These are phyloP conservation scores for Harpagoxenus sublaevis DNA, from an alignment of 2,888 invertebrate species.

Conservation along the genomic window DNA sequence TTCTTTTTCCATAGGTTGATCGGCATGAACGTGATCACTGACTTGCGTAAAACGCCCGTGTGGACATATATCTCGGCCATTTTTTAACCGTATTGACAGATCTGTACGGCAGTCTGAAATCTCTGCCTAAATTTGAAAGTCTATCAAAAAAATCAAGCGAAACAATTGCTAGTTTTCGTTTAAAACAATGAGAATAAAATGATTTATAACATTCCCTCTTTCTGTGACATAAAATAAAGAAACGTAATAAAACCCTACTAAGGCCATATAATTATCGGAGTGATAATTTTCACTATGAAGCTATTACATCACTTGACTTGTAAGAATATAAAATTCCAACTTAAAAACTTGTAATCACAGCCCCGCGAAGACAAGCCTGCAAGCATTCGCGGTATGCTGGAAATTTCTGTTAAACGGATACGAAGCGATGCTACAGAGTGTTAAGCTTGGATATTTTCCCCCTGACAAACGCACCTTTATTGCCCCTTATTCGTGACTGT, in stretches of 20 bases:
- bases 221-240: background rate
- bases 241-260: background rate
- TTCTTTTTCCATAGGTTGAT: slow-evolving; percentile 48
- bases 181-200: slow-evolving; percentile 4
- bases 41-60: slow-evolving; percentile 44
- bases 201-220: background rate
- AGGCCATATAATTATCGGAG: background rate
- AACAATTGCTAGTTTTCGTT: background rate
- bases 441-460: slow-evolving; percentile 73
- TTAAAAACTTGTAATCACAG: slow-evolving; percentile 32
- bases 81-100: slow-evolving; percentile 33
- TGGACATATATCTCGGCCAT: slow-evolving; percentile 21
- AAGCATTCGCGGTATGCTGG: slow-evolving; percentile 45
- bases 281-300: slow-evolving; percentile 2
- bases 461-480: slow-evolving; percentile 78
- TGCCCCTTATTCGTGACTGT: slow-evolving; percentile 80
- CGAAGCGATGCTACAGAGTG: slow-evolving; percentile 58
- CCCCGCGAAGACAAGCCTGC: slow-evolving; percentile 30
- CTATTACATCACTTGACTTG: background rate
- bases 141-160: background rate
- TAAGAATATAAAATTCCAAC: slow-evolving; percentile 28
- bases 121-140: background rate
- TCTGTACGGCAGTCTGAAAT: slow-evolving; percentile 7
- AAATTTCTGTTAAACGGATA: slow-evolving; percentile 60
- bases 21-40: slow-evolving; percentile 45